Percentiles rank a stretch among this genome's conserved stretches.
These are phyloP conservation scores for Naja naja DNA, from an alignment of 2,113 vertebrate species.

Conservation along the genomic window DNA sequence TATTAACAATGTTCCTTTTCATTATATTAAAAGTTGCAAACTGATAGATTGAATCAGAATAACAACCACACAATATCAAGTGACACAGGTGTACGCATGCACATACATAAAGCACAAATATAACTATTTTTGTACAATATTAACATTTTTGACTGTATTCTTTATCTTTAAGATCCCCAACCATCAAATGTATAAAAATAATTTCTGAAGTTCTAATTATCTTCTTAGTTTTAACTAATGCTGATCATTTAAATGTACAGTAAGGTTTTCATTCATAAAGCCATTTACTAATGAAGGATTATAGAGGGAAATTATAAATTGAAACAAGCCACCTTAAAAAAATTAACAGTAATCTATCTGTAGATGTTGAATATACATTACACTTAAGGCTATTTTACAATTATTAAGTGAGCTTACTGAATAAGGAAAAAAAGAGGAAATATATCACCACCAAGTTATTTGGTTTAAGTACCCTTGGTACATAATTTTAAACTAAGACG, in stretches of 20 bases:
- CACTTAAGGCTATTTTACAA: not conserved
- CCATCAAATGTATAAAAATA: not conserved
- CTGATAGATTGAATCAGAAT: not conserved
- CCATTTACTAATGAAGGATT: not conserved
- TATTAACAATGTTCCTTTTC: not conserved
- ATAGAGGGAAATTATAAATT: not conserved
- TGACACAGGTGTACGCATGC: not conserved
- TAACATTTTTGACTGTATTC: not conserved
- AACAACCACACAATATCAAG: not conserved
- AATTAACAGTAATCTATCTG: not conserved
- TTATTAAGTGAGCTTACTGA: not conserved
- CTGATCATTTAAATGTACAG: not conserved
- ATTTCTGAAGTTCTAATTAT: not conserved
- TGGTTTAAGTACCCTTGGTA: conserved; percentile 4
- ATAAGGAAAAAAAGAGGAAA: not conserved
- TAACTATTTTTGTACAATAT: not conserved
- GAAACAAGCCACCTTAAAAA: not conserved
- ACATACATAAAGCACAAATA: not conserved
- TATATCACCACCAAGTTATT: not conserved
- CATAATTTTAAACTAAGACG: conserved; percentile 8
- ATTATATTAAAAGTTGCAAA: not conserved
- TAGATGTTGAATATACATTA: not conserved
- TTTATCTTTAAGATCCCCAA: not conserved
- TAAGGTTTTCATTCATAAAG: not conserved
- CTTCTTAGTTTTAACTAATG: not conserved